A percentile compares a stretch with the other conserved stretches of the same genome.
phyloP scores from a whole-genome alignment of 2,113 vertebrate species.

The Neotoma lepida region DNA sequence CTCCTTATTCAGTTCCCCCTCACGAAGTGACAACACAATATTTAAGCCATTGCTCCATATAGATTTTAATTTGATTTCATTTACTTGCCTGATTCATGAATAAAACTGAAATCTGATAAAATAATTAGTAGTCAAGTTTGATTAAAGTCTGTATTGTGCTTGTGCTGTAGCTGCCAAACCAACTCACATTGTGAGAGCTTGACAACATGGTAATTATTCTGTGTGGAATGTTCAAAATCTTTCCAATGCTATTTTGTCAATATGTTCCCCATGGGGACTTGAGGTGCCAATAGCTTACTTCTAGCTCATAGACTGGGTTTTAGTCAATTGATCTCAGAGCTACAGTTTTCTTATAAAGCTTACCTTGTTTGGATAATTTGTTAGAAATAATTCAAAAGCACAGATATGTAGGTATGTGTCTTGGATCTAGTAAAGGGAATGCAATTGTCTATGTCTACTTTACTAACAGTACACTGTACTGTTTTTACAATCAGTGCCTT shows the following conservation, averaged over 20 bases:
- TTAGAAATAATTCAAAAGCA: background rate
- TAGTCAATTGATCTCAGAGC: background rate
- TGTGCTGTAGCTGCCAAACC: background rate
- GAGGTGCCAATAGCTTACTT: background rate
- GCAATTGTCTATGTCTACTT: background rate
- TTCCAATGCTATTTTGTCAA: background rate
- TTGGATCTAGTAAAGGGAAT: background rate
- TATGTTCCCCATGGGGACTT: background rate
- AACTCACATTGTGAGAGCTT: background rate
- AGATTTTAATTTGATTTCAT: slow-evolving; percentile 50
- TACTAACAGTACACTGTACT: background rate
- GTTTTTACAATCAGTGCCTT: background rate
- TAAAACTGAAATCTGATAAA: slow-evolving; percentile 24
- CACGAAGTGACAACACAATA: background rate
- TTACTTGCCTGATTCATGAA: slow-evolving; percentile 12
- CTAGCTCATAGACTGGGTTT: background rate
- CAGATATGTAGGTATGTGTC: background rate
- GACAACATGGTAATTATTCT: background rate
- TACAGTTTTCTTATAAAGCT: background rate
- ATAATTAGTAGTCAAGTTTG: slow-evolving; percentile 48
- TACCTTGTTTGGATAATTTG: background rate
- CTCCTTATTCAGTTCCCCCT: background rate
- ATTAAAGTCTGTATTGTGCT: slow-evolving; percentile 29
- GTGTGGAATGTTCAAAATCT: background rate
- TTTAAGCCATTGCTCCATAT: background rate